phyloP scores from a whole-genome alignment of 2,888 invertebrate genomes.

The Leptogaster cylindrica region DNA sequence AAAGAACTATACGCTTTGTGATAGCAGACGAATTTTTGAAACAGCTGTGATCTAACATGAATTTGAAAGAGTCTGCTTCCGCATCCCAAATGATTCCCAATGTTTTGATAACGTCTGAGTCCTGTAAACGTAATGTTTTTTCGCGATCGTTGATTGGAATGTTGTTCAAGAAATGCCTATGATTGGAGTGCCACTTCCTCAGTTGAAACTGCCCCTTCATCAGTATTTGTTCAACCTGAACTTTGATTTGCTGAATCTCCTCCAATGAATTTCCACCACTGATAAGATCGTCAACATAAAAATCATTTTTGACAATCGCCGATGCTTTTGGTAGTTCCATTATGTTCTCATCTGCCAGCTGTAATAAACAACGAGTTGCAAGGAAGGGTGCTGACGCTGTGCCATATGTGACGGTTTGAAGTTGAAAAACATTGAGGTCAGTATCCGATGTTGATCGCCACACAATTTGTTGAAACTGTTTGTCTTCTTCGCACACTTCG shows the following conservation, averaged over 20 bases:
- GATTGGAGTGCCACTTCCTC: not conserved
- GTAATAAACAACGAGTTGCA: not conserved
- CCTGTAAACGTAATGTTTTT: not conserved
- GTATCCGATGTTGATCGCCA: not conserved
- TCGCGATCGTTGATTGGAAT: not conserved
- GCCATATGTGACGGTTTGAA: conserved; percentile 26
- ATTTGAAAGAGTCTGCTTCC: not conserved
- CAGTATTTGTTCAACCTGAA: not conserved
- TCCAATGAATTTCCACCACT: conserved; percentile 41
- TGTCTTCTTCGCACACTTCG: not conserved
- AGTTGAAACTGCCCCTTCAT: not conserved
- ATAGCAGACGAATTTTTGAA: not conserved
- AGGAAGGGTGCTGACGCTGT: conserved; percentile 19
- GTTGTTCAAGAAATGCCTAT: not conserved
- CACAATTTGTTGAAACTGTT: conserved; percentile 14
- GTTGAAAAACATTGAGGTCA: conserved; percentile 57
- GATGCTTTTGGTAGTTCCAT: conserved; percentile 7
- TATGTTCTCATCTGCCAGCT: conserved; percentile 1
- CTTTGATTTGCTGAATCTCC: conserved; percentile 43
- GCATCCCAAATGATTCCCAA: not conserved
- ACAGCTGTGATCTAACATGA: not conserved
- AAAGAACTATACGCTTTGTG: not conserved
- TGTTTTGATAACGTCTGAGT: not conserved
- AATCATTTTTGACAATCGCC: conserved; percentile 45
- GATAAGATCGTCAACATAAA: conserved; percentile 49